These are phyloP conservation scores for Heliconius eleuchia DNA, from an alignment of 1,140 invertebrate genomes.

Conservation along the genomic window DNA sequence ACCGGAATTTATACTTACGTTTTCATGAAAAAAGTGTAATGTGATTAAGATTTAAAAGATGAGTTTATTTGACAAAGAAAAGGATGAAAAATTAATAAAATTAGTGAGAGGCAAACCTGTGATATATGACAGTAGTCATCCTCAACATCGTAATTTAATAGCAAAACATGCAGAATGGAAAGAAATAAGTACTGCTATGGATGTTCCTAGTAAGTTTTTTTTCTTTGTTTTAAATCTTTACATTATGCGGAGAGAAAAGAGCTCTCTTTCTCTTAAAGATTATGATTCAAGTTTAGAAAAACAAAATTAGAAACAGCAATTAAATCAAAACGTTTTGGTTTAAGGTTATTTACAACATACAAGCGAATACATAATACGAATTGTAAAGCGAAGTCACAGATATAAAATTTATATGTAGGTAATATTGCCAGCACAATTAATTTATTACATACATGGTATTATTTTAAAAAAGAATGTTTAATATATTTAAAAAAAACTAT, in stretches of 20 bases:
- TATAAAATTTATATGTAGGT: neutral
- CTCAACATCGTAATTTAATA: constrained; percentile 7
- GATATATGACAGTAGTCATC: neutral
- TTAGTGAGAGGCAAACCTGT: neutral
- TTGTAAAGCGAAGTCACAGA: neutral
- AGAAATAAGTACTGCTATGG: neutral
- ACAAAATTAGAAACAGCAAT: no score
- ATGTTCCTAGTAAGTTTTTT: neutral
- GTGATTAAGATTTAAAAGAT: neutral
- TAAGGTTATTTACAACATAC: neutral
- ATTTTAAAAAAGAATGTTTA: no score
- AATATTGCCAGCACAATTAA: constrained; percentile 2
- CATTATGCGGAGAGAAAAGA: neutral
- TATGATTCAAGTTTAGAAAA: no score
- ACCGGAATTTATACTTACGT: neutral
- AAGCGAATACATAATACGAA: neutral
- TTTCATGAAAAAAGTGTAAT: neutral
- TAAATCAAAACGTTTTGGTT: no score
- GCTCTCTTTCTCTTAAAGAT: no score
- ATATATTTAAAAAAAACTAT: no score
- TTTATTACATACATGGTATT: neutral
- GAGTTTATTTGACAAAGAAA: neutral
- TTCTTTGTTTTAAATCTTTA: neutral
- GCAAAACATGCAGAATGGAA: neutral
- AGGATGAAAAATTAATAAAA: neutral